Base-by-base conservation (phyloP, 2,797 vertebrate genomes). In the Tokudaia tokunoshimensis region DNA sequence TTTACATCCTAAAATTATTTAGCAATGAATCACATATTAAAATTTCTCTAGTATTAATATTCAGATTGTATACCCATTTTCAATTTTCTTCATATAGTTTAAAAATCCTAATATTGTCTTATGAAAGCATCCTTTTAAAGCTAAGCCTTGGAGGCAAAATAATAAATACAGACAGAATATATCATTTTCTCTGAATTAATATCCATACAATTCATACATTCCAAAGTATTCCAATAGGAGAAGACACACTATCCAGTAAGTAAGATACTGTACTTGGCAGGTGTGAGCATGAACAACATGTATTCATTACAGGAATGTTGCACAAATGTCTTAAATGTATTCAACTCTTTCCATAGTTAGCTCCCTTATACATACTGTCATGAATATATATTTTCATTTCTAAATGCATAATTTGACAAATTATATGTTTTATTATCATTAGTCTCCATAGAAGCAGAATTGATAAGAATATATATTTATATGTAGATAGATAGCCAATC, bases 151-250 rank as follows among this genome's bases (percentile, higher is more conserved):
- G 37, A 12, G 14, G n/a, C 29, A 95, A 95, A 83, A 82, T 10
- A 92, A 86, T 90, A 92, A 78, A n/a, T 95, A 10, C 83, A 93
- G 31, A 94, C 2, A 95, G 19, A 94, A 88, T 1, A 61, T 55
- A 14, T 17, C 41, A 89, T 17, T 76, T 94, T 26, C 65, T 34
- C 44, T 81, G 59, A 89, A 93, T 96, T 89, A 93, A 67, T n/a
- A 92, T 92, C 6, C 20, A 72, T 9, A 31, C 6, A 79, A 63
- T 75, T 94, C 22, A 93, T 14, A 86, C 79, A 92, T 78, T 72
- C 7, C 75, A 52, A 81, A 50, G 17, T 9, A 63, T 75, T 52
- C 15, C 34, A 55, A 70, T 55, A 61, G 50, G 22, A 95, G 83
- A 85, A 72, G n/a, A 78, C 91, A 90, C 61, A 85, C 1, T 91